These are phyloP conservation scores for Lochmaea capreae DNA, from an alignment of 2,888 invertebrate species.

Conservation along the genomic window DNA sequence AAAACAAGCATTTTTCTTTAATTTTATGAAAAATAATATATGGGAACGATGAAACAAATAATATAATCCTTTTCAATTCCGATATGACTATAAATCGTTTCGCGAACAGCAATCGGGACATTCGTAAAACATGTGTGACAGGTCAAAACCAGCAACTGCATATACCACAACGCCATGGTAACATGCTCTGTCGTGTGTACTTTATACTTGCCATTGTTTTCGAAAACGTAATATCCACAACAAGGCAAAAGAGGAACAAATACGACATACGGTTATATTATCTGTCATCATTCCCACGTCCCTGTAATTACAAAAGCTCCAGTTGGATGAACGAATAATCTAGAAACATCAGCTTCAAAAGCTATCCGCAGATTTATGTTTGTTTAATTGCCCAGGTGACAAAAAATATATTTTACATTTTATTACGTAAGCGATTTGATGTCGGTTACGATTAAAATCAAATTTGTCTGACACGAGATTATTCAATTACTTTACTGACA, in stretches of 20 bases:
- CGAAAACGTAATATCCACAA: slow-evolving; percentile 8
- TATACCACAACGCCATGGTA: slow-evolving; percentile 11
- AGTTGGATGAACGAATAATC: slow-evolving; percentile 1
- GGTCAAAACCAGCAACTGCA: slow-evolving; percentile 12
- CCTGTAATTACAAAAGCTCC: slow-evolving; percentile 5
- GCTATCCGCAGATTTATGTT: background rate
- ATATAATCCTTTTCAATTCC: background rate
- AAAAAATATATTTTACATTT: background rate
- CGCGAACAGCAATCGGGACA: slow-evolving; percentile 13
- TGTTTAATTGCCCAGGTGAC: background rate
- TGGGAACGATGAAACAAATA: background rate
- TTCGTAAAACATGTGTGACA: slow-evolving; percentile 14
- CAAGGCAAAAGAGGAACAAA: slow-evolving; percentile 2
- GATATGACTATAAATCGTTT: slow-evolving; percentile 5
- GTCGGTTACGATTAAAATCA: background rate
- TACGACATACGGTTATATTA: slow-evolving; percentile 1
- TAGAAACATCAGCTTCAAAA: slow-evolving; percentile 5
- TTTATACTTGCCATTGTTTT: slow-evolving; percentile 9
- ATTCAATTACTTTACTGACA: no score
- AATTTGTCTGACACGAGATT: background rate
- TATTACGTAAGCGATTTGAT: background rate
- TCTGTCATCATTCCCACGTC: slow-evolving; percentile 4
- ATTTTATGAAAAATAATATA: background rate
- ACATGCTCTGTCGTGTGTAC: slow-evolving; percentile 4
- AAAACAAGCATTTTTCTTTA: no score